Evolutionary conservation across 92 coral and sea anemone genomes (phyloP), one percentile per base, ranked within the genome.

Genomic region (Phenganax marumi): DNA sequence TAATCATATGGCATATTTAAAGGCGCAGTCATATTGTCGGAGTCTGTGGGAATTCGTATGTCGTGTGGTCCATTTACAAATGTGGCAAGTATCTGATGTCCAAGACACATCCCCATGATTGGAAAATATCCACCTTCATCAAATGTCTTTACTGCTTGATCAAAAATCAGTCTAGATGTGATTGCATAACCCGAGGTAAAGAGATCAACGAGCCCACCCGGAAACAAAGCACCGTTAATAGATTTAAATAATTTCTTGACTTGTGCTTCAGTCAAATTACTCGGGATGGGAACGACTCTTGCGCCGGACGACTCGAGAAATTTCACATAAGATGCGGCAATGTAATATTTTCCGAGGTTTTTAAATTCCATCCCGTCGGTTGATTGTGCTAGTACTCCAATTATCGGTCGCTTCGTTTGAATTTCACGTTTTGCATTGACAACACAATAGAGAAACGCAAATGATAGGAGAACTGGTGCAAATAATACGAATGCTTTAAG

Each of bases 31-130:
- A 85, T 84, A 73, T 93, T 86, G 63, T 81, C 90, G 58, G 88
- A 97, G 70, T 90, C 76, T 54, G 91, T 90, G 39, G 10, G 0
- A 12, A 91, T 74, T 25, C 74, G 65, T 33, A 93, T 25, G 11
- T 90, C 55, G 68, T 82, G 83, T 23, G 91, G 91, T 52, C 76
- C 90, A 12, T 91, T 88, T 1, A 89, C 93, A 54, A 87, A 61
- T 50, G 81, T 87, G 52, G 88, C 85, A 6, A 93, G 90, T 70
- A 89, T 66, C 77, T 93, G 83, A 82, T 91, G 92, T 4, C 97
- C 97, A 49, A 90, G 91, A 70, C 97, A 93, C 8, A 97, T 93
- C 39, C 97, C 97, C 97, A 97, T 91, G 23, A 93, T 43, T 2
- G 97, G 97, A 74, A 93, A 93, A 18, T 88, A 89, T 57, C 92